A percentile compares a stretch with the other conserved stretches of the same genome.
Evolutionary conservation across 2,888 invertebrate species (phyloP).

Genomic region (Pterostichus madidus): DNA sequence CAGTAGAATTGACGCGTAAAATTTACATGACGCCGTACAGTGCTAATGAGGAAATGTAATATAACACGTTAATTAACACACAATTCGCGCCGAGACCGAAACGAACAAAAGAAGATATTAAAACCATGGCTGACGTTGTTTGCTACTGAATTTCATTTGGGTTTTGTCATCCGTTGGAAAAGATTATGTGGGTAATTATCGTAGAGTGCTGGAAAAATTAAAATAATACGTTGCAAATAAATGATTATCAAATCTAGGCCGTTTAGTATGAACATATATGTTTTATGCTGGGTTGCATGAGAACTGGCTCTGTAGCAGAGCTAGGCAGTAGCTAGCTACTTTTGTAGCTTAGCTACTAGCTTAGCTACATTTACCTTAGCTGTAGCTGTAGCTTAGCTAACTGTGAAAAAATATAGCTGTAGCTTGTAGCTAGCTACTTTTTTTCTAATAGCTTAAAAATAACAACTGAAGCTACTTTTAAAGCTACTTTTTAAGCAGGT

Average conservation of each 20-base stretch:
- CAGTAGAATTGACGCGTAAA: constrained; percentile 45
- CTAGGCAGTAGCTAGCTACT: too few species aligned
- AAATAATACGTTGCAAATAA: background rate
- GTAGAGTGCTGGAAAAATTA: background rate
- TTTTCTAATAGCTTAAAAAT: too few species aligned
- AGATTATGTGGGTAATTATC: background rate
- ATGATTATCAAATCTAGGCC: background rate
- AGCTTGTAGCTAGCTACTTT: too few species aligned
- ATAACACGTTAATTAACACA: constrained; percentile 60
- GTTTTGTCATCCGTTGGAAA: background rate
- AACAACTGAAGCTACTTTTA: too few species aligned
- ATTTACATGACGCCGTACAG: constrained; percentile 49
- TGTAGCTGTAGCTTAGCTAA: too few species aligned
- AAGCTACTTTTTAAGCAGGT: too few species aligned
- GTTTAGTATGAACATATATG: background rate
- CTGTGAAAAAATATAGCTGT: too few species aligned
- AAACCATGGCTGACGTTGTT: constrained; percentile 35
- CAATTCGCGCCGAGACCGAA: constrained; percentile 23
- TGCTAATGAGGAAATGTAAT: constrained; percentile 59
- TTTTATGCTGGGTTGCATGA: too few species aligned
- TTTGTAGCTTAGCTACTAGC: too few species aligned
- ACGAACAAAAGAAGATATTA: constrained; percentile 49
- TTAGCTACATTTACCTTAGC: too few species aligned
- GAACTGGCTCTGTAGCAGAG: too few species aligned
- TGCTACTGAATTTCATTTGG: background rate